Evolutionary conservation across 2,888 invertebrate species (phyloP).

Genomic region (Apeira syringaria): DNA sequence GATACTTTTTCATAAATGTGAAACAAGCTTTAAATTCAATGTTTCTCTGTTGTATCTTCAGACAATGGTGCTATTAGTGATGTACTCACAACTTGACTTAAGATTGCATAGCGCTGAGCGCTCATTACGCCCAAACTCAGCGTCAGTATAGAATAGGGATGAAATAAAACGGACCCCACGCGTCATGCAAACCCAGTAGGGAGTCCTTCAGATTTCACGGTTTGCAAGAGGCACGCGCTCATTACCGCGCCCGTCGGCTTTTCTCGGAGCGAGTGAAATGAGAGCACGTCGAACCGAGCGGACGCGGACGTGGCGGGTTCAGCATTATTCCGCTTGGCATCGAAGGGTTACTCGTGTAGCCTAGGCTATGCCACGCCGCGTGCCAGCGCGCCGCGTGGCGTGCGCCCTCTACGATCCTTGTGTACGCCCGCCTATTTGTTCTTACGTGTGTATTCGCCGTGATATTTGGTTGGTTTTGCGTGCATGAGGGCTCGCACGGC

Average conservation of each 20-base stretch:
- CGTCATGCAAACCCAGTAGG: constrained; percentile 31
- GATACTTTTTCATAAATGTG: too few species aligned
- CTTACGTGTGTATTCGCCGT: constrained; percentile 68
- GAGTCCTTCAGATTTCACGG: constrained; percentile 49
- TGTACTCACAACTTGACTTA: too few species aligned
- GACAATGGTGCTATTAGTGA: too few species aligned
- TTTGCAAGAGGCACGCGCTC: constrained; percentile 53
- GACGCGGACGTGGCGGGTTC: constrained; percentile 31
- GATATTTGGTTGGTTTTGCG: constrained; percentile 33
- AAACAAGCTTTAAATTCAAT: too few species aligned
- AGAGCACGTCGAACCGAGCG: constrained; percentile 4
- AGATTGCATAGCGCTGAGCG: not conserved
- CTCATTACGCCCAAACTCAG: not conserved
- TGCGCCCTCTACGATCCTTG: constrained; percentile 26
- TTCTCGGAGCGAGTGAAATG: constrained; percentile 14
- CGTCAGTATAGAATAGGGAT: constrained; percentile 7
- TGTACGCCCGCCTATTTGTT: constrained; percentile 63
- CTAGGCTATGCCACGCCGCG: constrained; percentile 36
- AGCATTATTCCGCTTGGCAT: constrained; percentile 35
- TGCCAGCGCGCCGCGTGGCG: constrained; percentile 36
- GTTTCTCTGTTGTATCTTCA: too few species aligned
- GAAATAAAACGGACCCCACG: constrained; percentile 4
- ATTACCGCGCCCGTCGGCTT: constrained; percentile 64
- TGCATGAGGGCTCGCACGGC: constrained; percentile 11
- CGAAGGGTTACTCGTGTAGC: constrained; percentile 12